A percentile compares a stretch with the other conserved stretches of the same genome.
Evolutionary conservation across 1,140 invertebrate genomes (phyloP).

Genomic region (Ridgeia piscesae): DNA sequence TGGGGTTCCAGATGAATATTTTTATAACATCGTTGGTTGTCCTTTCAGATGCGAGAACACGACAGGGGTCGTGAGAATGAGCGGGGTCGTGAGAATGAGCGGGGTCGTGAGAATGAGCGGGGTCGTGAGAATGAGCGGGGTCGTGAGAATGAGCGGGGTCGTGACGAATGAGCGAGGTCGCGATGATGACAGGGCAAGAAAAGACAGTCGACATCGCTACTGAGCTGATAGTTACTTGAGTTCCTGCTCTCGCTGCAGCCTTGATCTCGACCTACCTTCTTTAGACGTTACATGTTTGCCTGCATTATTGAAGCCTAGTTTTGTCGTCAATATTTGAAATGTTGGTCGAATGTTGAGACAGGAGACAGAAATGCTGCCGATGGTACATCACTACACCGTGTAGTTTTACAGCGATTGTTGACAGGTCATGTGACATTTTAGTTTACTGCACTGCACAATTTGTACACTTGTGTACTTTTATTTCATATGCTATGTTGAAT

Average conservation of each 20-base stretch:
- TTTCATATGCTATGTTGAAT: not conserved
- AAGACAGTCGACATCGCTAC: not conserved
- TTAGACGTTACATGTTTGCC: not conserved
- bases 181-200: not conserved
- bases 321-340: not conserved
- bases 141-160: not conserved
- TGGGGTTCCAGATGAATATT: too few relatives aligned
- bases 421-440: not conserved
- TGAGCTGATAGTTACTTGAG: not conserved
- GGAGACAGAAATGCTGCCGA: not conserved
- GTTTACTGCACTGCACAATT: not conserved
- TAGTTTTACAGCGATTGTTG: not conserved
- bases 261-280: not conserved
- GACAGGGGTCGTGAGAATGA: not conserved
- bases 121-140: not conserved
- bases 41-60: not conserved
- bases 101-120: not conserved
- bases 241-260: not conserved
- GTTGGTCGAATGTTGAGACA: not conserved
- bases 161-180: not conserved
- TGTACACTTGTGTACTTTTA: not conserved
- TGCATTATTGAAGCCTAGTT: not conserved
- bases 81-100: too few relatives aligned
- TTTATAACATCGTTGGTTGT: not conserved
- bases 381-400: not conserved